phyloP scores from a whole-genome alignment of 92 coral and sea anemone genomes.

The Palythoa grandiflora region DNA sequence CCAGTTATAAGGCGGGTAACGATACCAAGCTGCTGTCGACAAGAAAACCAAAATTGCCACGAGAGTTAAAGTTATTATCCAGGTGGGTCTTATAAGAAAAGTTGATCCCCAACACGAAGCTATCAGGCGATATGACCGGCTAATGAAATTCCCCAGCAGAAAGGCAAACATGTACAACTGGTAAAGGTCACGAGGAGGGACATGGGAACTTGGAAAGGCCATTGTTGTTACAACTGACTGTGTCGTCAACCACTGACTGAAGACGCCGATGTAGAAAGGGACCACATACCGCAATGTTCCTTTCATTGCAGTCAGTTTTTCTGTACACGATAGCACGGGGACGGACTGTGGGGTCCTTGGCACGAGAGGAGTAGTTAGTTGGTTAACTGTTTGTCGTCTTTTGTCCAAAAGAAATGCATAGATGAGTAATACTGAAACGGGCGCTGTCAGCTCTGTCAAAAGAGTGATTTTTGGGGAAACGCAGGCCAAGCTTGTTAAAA shows the following conservation, averaged over 20 bases:
- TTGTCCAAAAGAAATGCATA: slow-evolving; percentile 28
- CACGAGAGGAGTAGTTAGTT: not conserved
- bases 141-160: slow-evolving; percentile 40
- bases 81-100: slow-evolving; percentile 43
- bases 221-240: slow-evolving; percentile 57
- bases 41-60: slow-evolving; percentile 44
- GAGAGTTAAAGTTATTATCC: slow-evolving; percentile 32
- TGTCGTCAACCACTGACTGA: slow-evolving; percentile 41
- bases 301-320: slow-evolving; percentile 43
- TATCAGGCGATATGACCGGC: slow-evolving; percentile 46
- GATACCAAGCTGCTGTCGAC: slow-evolving; percentile 39
- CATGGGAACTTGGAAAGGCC: slow-evolving; percentile 39
- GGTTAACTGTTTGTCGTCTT: not conserved
- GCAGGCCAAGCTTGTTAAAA: slow-evolving; percentile 51
- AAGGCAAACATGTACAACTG: slow-evolving; percentile 52
- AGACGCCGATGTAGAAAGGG: slow-evolving; percentile 43
- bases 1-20: slow-evolving; percentile 45
- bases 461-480: slow-evolving; percentile 48
- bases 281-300: slow-evolving; percentile 32
- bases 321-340: slow-evolving; percentile 18
- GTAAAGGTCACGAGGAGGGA: slow-evolving; percentile 51
- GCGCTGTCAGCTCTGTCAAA: slow-evolving; percentile 41
- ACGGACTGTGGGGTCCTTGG: not conserved
- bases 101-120: slow-evolving; percentile 13
- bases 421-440: slow-evolving; percentile 16